Evolutionary conservation across 23 tunicate species (phyloP), one percentile per base, ranked within the genome.

Genomic region (Botrylloides violaceus): DNA sequence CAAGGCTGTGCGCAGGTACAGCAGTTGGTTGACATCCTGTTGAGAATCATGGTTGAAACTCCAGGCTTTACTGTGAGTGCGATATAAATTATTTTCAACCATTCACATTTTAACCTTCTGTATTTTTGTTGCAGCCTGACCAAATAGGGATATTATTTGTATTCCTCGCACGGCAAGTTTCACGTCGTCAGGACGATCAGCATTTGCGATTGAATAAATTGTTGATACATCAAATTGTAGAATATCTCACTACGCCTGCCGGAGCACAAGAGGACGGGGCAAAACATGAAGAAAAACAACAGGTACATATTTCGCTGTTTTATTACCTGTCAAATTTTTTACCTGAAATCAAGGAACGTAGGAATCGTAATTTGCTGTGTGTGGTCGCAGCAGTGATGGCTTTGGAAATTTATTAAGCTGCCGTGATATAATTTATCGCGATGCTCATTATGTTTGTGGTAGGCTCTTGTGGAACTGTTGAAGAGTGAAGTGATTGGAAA

Each of bases 221-320:
- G 36, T 58, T 90, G 70, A 80, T 76, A 33, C 70, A 83, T 7
- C 97, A 90, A 48, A 83, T 90, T 24, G 82, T 90, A 4, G 97
- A 90, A 56, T 90, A 57, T 61, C 77, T 90, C 30, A 90, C 97
- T 1, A 78, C 97, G 9, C 85, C 90, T 20, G 64, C 60, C 22
- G 36, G 56, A 9, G 36, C 58, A 43, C 74, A 43, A 43, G 90
- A 79, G n/a, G 79, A 83, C 18, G 84, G 66, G 32, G 66, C 97
- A 0, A 83, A 79, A 60, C 90, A 90, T 55, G 97, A 90, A 71
- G 97, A 90, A 71, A 71, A 78, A 71, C 97, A 90, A 49, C 97
- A 90, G 81, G 97, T 90, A 0, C n/a, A n/a, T n/a, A n/a, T n/a
- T n/a, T n/a, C n/a, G n/a, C n/a, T n/a, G n/a, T n/a, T n/a, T n/a